Conservation (phyloP, 2,888 invertebrate species). For the Leptinotarsa juncta region DNA sequence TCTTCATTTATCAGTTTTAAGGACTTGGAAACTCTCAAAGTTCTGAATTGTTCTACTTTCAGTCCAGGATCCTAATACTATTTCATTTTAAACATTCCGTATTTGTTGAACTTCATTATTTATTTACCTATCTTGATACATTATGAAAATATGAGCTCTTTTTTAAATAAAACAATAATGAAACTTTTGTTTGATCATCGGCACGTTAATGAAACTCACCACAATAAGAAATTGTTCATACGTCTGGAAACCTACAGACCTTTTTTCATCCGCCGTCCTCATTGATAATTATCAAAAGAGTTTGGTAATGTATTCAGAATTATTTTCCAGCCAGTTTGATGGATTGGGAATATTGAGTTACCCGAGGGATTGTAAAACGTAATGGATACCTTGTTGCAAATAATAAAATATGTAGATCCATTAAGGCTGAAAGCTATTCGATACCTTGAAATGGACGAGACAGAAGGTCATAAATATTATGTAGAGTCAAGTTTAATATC, state of each 20-base stretch:
- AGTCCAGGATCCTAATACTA: too few relatives aligned
- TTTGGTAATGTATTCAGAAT: slow-evolving; percentile 33
- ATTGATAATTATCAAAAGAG: slow-evolving; percentile 25
- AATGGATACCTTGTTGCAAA: slow-evolving; percentile 54
- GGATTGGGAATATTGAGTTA: slow-evolving; percentile 56
- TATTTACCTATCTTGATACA: too few relatives aligned
- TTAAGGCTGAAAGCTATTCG: slow-evolving; percentile 53
- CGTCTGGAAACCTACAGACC: not conserved
- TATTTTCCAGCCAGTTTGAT: slow-evolving; percentile 54
- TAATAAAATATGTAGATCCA: slow-evolving; percentile 59
- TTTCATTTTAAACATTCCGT: too few relatives aligned
- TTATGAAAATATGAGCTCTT: too few relatives aligned
- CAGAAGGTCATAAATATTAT: slow-evolving; percentile 32
- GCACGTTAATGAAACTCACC: too few relatives aligned
- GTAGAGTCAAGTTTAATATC: slow-evolving; percentile 26
- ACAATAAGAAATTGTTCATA: too few relatives aligned
- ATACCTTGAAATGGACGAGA: slow-evolving; percentile 31
- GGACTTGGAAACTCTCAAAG: too few relatives aligned
- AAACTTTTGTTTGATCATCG: too few relatives aligned
- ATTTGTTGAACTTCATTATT: too few relatives aligned
- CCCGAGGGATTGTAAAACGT: slow-evolving; percentile 53
- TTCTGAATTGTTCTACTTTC: too few relatives aligned
- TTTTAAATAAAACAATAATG: not conserved
- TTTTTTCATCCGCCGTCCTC: not conserved
- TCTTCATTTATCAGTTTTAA: too few relatives aligned